Evolutionary conservation across 2,113 vertebrate species (phyloP), one percentile per base, ranked within the genome.

Genomic region (Rhizomys pruinosus): DNA sequence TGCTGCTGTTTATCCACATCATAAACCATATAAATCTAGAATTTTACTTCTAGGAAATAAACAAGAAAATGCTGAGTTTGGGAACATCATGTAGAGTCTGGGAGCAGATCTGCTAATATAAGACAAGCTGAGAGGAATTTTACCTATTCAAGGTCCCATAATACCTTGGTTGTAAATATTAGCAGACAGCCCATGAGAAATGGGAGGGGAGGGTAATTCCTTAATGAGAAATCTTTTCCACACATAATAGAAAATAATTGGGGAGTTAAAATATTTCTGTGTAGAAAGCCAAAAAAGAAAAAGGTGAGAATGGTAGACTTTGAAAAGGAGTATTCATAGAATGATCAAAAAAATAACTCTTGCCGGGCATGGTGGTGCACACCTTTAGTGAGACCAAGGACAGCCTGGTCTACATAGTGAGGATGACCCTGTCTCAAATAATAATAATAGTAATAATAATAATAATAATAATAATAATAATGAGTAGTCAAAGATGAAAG

Each of bases 211-310:
- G 20, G 27, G 32, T 34, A 80, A 52, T 57, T 44, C 8, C 5
- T 72, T 59, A 71, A 22, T 17, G 63, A 7, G 12, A 73, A 91
- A 87, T 29, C 23, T 77, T 79, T 87, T 82, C 34, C 34, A 55
- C 42, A 68, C 17, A 82, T 88, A 84, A 57, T 13, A 90, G 16
- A 68, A 79, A 90, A 84, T 39, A 39, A 92, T 84, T 89, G 74
- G 37, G 42, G 23, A 77, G 69, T 95, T 2, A 86, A 84, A 87
- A 57, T 20, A 52, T 68, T 66, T 89, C 42, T 78, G 7, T 74
- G 5, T 13, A 89, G 16, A 32, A 73, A 87, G 55, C 12, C 52
- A 81, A 69, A 86, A 34, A 89, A 42, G 39, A 71, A 57, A 44
- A 44, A 86, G 59, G 76, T 11, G 82, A 85, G n/a, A 76, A 76